phyloP scores from a whole-genome alignment of 2,797 vertebrate species.

The Danio choprae region DNA sequence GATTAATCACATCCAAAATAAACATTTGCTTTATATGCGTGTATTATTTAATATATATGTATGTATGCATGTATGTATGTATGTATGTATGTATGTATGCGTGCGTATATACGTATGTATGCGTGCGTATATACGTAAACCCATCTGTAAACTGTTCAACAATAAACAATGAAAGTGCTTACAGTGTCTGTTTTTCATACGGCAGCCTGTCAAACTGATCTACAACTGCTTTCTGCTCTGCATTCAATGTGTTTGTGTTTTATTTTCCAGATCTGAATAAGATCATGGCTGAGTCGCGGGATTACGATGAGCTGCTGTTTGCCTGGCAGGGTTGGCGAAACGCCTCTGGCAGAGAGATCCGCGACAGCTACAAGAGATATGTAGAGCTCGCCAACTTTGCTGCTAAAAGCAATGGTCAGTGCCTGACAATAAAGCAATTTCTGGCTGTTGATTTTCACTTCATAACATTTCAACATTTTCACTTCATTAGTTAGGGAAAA shows the following conservation, averaged over 20 bases:
- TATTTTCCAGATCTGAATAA: conserved; percentile 85
- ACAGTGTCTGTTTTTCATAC: not conserved
- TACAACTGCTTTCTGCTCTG: not conserved
- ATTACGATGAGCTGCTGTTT: conserved; percentile 89
- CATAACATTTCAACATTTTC: too few relatives aligned
- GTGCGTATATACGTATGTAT: too few relatives aligned
- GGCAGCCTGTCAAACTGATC: conserved; percentile 1
- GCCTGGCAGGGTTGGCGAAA: conserved; percentile 95
- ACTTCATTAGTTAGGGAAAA: too few relatives aligned
- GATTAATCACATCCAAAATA: too few relatives aligned
- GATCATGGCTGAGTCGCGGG: conserved; percentile 87
- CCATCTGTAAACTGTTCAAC: not conserved
- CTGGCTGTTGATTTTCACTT: not conserved
- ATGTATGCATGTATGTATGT: too few relatives aligned
- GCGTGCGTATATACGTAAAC: too few relatives aligned
- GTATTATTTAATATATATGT: too few relatives aligned
- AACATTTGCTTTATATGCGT: too few relatives aligned
- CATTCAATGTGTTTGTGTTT: conserved; percentile 4
- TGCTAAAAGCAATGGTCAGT: conserved; percentile 88
- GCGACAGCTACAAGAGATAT: conserved; percentile 83
- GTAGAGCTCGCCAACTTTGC: conserved; percentile 93
- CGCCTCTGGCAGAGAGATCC: conserved; percentile 85
- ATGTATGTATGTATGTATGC: too few relatives aligned
- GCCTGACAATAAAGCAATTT: conserved; percentile 39
- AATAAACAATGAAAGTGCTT: conserved; percentile 3